A percentile compares a stretch with the other conserved stretches of the same genome.
These are phyloP conservation scores for Enteromius treurensis DNA, from an alignment of 2,797 vertebrate species.

Conservation along the genomic window DNA sequence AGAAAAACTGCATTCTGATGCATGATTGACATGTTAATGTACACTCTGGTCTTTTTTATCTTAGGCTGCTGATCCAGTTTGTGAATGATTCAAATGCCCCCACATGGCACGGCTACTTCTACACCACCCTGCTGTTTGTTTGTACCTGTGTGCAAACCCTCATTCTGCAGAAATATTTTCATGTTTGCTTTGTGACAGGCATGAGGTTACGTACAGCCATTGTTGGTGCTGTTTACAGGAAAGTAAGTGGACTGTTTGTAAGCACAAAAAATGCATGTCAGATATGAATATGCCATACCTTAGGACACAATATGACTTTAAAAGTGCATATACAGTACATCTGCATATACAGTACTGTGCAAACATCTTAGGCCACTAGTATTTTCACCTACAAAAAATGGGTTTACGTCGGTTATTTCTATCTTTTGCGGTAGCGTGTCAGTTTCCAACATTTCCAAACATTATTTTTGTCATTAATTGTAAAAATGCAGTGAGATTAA, in stretches of 20 bases:
- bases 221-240: slow-evolving; percentile 91
- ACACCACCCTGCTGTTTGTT: slow-evolving; percentile 87
- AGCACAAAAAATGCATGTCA: not conserved
- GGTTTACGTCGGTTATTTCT: too few species aligned
- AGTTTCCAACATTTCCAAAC: too few species aligned
- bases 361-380: too few species aligned
- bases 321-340: not conserved
- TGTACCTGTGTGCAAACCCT: slow-evolving; percentile 89
- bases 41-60: not conserved
- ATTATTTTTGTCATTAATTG: too few species aligned
- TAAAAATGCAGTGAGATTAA: too few species aligned
- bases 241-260: slow-evolving; percentile 76
- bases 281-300: not conserved
- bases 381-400: too few species aligned
- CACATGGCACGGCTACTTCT: slow-evolving; percentile 92
- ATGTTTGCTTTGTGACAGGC: slow-evolving; percentile 94
- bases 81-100: slow-evolving; percentile 84
- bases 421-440: too few species aligned
- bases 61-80: slow-evolving; percentile 88
- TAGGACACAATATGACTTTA: not conserved
- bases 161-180: slow-evolving; percentile 94
- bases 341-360: too few species aligned
- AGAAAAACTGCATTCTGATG: slow-evolving; percentile 16
- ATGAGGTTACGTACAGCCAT: slow-evolving; percentile 94
- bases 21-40: not conserved